A percentile compares a stretch with the other conserved stretches of the same genome.
Conservation (phyloP, 2,888 invertebrate species). For the Xanthia icteritia region DNA sequence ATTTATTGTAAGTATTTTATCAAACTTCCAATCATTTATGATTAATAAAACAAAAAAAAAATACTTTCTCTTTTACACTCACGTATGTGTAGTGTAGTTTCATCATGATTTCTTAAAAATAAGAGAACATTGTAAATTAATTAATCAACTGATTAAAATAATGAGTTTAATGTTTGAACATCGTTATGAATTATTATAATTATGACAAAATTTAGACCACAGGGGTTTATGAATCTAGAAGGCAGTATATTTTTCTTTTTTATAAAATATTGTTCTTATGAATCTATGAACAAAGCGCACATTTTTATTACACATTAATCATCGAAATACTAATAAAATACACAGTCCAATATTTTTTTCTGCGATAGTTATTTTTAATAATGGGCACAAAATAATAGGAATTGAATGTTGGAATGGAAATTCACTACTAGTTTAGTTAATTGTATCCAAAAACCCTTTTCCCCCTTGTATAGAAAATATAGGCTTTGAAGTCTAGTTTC, state of each 20-base stretch:
- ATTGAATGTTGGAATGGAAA: slow-evolving; percentile 44
- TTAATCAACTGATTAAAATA: slow-evolving; percentile 31
- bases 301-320: slow-evolving; percentile 33
- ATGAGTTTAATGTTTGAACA: slow-evolving; percentile 28
- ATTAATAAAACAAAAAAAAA: background rate
- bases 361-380: slow-evolving; percentile 41
- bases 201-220: slow-evolving; percentile 21
- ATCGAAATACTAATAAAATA: slow-evolving; percentile 31
- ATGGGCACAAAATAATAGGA: slow-evolving; percentile 55
- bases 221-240: slow-evolving; percentile 40
- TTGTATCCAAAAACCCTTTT: slow-evolving; percentile 12
- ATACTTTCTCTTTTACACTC: background rate
- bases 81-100: slow-evolving; percentile 21
- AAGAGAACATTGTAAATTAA: slow-evolving; percentile 18
- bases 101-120: slow-evolving; percentile 18
- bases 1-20: slow-evolving; percentile 17
- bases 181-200: slow-evolving; percentile 27
- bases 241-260: background rate
- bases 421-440: slow-evolving; percentile 38
- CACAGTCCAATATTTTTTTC: slow-evolving; percentile 29
- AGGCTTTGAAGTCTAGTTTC: background rate
- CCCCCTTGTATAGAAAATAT: background rate
- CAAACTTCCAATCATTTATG: slow-evolving; percentile 2
- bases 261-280: background rate
- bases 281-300: slow-evolving; percentile 40